phyloP scores from a whole-genome alignment of 2,888 invertebrate species.

The Julus scandinavius region DNA sequence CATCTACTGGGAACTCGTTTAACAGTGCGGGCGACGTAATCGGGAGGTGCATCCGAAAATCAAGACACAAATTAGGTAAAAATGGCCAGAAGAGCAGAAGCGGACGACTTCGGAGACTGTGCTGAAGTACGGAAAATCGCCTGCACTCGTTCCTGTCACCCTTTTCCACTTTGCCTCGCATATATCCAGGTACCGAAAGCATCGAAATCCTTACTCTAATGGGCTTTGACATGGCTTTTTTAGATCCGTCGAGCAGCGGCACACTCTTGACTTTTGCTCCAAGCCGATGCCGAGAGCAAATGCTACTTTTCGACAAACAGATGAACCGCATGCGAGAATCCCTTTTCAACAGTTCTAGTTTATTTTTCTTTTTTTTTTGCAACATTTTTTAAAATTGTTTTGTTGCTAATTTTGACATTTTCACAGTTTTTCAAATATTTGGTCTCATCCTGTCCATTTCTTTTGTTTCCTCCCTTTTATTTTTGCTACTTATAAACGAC shows the following conservation, averaged over 20 bases:
- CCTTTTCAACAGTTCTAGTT: background rate
- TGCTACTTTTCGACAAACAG: background rate
- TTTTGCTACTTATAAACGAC: background rate
- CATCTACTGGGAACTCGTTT: background rate
- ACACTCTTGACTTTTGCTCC: background rate
- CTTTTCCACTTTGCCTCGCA: background rate
- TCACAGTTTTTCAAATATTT: background rate
- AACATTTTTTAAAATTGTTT: background rate
- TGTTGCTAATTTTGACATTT: background rate
- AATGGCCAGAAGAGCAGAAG: background rate
- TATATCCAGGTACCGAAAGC: background rate
- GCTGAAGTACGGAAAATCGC: background rate
- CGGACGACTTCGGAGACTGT: background rate
- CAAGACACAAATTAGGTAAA: background rate
- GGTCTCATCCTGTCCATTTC: background rate
- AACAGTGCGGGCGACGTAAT: background rate
- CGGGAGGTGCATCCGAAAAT: background rate
- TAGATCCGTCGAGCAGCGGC: background rate
- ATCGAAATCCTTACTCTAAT: background rate
- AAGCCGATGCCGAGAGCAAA: background rate
- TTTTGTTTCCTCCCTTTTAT: background rate
- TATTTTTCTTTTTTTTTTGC: background rate
- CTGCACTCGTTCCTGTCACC: background rate
- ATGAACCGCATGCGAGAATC: background rate
- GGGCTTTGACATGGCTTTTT: background rate